Evolutionary conservation across 2,888 invertebrate species (phyloP), one percentile per base, ranked within the genome.

Genomic region (Rhimphoctona megacephalus): DNA sequence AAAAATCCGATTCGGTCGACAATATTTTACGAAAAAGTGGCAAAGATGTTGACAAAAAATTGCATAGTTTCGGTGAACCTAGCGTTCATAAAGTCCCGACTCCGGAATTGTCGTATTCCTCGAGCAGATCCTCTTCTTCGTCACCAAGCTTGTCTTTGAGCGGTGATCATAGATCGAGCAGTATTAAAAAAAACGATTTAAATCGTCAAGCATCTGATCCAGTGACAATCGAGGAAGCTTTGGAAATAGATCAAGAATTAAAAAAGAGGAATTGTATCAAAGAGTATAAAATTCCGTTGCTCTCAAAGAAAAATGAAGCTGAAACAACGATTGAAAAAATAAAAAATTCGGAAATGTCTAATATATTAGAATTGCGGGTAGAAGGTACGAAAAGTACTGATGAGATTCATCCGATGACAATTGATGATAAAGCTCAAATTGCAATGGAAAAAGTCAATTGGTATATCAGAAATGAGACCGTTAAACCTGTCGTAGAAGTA

Each of bases 61-160:
- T 78, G 11, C 78, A 83, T 11, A 25, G 14, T 17, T 82, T 82
- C 25, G 86, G 78, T n/a, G 81, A 14, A 22, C 1, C 72, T 19
- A 61, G 5, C 57, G 17, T 49, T 17, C 6, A 8, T 25, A 64
- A 33, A 6, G 64, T 36, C 67, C 22, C 30, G 7, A 61, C 57
- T 19, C 54, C 80, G 61, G 61, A 9, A 49, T 85, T 79, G 19
- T 80, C 70, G 17, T 52, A 49, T 9, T 69, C 82, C 25, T 39
- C 25, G 14, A 57, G 39, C n/a, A 57, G 39, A 11, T 49, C 67
- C 9, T 33, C 39, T 39, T 49, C 66, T 11, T 77, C 77, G 22
- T 49, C 46, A 14, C 5, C 11, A 14, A 61, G 39, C 11, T 69
- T 70, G n/a, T 70, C 61, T 17, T 66, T 43, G 17, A 67, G 67